Base-by-base conservation (phyloP, 2,113 vertebrate genomes). In the Elgaria multicarinata region DNA sequence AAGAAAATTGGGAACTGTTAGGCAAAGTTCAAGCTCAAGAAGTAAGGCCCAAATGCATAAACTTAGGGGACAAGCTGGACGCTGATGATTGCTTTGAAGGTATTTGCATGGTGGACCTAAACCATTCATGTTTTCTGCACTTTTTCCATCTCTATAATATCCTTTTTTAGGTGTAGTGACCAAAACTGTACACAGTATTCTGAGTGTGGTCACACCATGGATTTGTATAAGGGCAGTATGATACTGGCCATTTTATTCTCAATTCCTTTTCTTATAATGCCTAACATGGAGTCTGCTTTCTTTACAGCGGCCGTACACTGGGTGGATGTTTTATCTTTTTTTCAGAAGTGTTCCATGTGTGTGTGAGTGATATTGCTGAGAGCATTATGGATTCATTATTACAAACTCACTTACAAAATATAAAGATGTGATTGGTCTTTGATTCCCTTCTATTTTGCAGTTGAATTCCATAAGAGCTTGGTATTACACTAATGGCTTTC, bases 391-490 rank as follows among this genome's bases (percentile, higher is more conserved):
- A 14, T 24, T 55, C 50, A 16, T 69, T 92, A 4, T n/a, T 8
- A 89, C 62, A 24, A 1, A 33, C 3, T 80, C 0, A 0, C 42
- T 92, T 24, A 86, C 62, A 86, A 90, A 92, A 88, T 66, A 42
- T 24, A 31, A 36, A 72, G 6, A 1, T 50, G 55, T 2, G 53
- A 13, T 87, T 86, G 44, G 26, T 81, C 87, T 87, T 64, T 44
- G 53, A 33, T 71, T 44, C n/a, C n/a, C 55, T 81, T 24, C 8
- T 33, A 58, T 14, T 87, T 58, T 89, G 82, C 14, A 22, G 89
- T 85, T 89, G 74, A 80, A n/a, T 31, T 93, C 6, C 44, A 76
- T 1, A 87, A 28, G 78, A 87, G 53, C 64, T 89, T 83, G 7
- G 44, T 78, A 64, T 55, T 75, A 31, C 50, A 82, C 42, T 92